These are phyloP conservation scores for Daktulosphaira vitifoliae DNA, from an alignment of 1,140 invertebrate species.

Conservation along the genomic window DNA sequence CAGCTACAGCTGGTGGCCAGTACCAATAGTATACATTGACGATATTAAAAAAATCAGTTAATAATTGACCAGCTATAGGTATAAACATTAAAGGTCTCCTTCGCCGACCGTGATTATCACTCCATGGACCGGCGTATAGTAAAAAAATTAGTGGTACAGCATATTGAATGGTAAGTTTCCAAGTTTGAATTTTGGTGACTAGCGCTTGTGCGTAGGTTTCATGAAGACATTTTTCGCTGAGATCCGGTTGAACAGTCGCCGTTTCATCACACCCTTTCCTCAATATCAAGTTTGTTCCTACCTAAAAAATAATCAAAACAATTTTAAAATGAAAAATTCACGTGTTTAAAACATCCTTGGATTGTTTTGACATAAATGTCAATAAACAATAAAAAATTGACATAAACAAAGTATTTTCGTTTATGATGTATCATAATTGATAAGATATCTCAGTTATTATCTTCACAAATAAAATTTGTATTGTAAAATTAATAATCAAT, in stretches of 20 bases:
- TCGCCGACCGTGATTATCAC: slow-evolving; percentile 39
- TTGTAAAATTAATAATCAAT: too few relatives aligned
- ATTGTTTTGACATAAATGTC: too few relatives aligned
- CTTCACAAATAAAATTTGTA: too few relatives aligned
- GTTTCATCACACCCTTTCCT: slow-evolving; percentile 33
- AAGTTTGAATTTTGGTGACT: slow-evolving; percentile 38
- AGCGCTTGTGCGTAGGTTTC: slow-evolving; percentile 37
- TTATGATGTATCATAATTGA: too few relatives aligned
- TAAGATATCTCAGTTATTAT: too few relatives aligned
- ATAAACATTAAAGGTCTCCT: slow-evolving; percentile 46
- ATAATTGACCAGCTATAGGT: slow-evolving; percentile 39
- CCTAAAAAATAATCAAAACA: not conserved
- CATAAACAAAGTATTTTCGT: too few relatives aligned
- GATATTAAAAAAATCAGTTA: slow-evolving; percentile 23
- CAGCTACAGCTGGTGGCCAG: slow-evolving; percentile 37
- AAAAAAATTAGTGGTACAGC: slow-evolving; percentile 38
- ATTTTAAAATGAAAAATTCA: too few relatives aligned
- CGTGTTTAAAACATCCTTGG: too few relatives aligned
- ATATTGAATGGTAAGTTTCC: slow-evolving; percentile 38
- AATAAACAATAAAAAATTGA: too few relatives aligned
- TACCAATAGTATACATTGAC: slow-evolving; percentile 35
- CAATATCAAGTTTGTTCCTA: slow-evolving; percentile 34
- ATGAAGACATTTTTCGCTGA: slow-evolving; percentile 27
- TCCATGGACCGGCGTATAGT: slow-evolving; percentile 40
- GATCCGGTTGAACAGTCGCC: slow-evolving; percentile 11